phyloP scores from a whole-genome alignment of 2,888 invertebrate genomes.

The Molorchus minor region DNA sequence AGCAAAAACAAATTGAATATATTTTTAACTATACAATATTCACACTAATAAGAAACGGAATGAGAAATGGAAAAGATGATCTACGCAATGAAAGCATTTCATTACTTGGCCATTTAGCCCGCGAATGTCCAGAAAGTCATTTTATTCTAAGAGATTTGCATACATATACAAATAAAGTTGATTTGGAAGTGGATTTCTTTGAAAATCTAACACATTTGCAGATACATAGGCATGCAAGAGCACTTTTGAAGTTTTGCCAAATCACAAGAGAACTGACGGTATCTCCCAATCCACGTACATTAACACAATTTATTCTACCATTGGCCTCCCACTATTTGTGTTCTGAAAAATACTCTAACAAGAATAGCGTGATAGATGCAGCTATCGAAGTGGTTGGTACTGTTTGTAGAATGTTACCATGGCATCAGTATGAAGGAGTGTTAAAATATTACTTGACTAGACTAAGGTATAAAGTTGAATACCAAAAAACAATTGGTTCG shows the following conservation, averaged over 20 bases:
- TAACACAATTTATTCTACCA: slow-evolving; percentile 88
- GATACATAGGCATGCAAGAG: slow-evolving; percentile 84
- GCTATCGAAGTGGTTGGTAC: slow-evolving; percentile 83
- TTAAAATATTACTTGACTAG: slow-evolving; percentile 82
- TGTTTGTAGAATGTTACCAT: slow-evolving; percentile 81
- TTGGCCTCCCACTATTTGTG: slow-evolving; percentile 82
- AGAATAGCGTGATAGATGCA: slow-evolving; percentile 84
- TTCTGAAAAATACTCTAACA: slow-evolving; percentile 77
- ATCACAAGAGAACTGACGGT: slow-evolving; percentile 70
- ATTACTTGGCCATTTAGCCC: slow-evolving; percentile 78
- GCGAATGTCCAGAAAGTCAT: slow-evolving; percentile 76
- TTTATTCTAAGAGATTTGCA: slow-evolving; percentile 76
- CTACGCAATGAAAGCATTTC: slow-evolving; percentile 82
- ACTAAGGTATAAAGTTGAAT: slow-evolving; percentile 75
- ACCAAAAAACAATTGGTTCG: slow-evolving; percentile 86
- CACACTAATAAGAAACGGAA: slow-evolving; percentile 75
- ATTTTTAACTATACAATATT: slow-evolving; percentile 79
- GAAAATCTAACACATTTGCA: slow-evolving; percentile 91
- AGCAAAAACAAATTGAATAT: slow-evolving; percentile 69
- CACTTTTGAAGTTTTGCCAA: slow-evolving; percentile 78
- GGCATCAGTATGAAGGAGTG: slow-evolving; percentile 88
- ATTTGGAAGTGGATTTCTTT: slow-evolving; percentile 92
- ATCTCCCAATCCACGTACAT: slow-evolving; percentile 72
- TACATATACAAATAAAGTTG: slow-evolving; percentile 73
- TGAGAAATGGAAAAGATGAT: slow-evolving; percentile 75